Evolutionary conservation across 2,113 vertebrate species (phyloP).

Genomic region (Lethenteron camtschaticum): DNA sequence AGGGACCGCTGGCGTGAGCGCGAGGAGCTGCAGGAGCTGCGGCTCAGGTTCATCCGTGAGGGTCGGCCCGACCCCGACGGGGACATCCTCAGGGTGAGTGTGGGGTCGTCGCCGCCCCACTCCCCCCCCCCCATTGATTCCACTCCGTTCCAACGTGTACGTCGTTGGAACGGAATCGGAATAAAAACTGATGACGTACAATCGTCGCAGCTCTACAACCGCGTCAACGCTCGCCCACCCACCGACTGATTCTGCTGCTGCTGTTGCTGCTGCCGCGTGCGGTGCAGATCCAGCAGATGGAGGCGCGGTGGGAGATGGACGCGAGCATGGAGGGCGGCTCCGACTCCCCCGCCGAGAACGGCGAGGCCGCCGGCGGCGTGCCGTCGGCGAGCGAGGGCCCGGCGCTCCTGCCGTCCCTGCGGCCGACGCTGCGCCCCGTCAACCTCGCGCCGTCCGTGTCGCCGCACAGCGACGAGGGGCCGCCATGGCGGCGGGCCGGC

Average conservation of each 20-base stretch:
- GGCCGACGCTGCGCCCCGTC: slow-evolving; percentile 81
- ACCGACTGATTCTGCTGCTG: no score
- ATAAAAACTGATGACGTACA: no score
- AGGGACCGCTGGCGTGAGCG: slow-evolving; percentile 89
- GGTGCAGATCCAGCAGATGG: no score
- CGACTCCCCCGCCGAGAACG: slow-evolving; percentile 29
- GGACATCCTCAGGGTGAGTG: slow-evolving; percentile 70
- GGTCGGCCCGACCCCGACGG: slow-evolving; percentile 92
- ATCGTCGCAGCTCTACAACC: no score
- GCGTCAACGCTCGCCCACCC: no score
- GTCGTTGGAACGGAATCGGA: no score
- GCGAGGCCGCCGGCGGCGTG: slow-evolving; percentile 49
- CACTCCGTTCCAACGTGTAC: no score
- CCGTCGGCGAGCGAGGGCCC: slow-evolving; percentile 51
- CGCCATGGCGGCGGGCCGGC: slow-evolving; percentile 62
- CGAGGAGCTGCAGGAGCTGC: slow-evolving; percentile 89
- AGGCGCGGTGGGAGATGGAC: slow-evolving; percentile 10
- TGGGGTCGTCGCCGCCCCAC: no score
- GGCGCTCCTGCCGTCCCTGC: slow-evolving; percentile 59
- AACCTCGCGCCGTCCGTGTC: slow-evolving; percentile 78
- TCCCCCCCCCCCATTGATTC: no score
- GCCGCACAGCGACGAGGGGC: slow-evolving; percentile 71
- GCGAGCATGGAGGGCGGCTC: slow-evolving; percentile 39
- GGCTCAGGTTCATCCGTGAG: slow-evolving; percentile 79
- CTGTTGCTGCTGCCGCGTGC: slow-evolving; percentile 17